Percentiles rank a stretch among this genome's conserved stretches.
Evolutionary conservation across 2,113 vertebrate species (phyloP).

Genomic region (Pardalotus punctatus): DNA sequence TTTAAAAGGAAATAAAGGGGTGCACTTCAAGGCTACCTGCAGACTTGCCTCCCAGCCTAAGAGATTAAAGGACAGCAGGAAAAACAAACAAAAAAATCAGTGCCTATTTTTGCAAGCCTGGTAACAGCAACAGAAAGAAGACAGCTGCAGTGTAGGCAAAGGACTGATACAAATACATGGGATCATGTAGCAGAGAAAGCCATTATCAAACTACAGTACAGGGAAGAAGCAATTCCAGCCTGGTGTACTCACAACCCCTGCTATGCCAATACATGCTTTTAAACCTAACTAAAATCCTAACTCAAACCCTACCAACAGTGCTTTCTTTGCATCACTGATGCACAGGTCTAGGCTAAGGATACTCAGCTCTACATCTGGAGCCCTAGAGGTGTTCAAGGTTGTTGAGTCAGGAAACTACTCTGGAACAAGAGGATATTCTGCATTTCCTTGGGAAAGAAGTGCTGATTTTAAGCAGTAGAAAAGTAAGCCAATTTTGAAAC

Average conservation of each 20-base stretch:
- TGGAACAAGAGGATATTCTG: neutral
- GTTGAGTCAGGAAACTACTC: neutral
- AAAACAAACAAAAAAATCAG: neutral
- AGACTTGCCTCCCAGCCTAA: neutral
- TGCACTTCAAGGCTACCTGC: neutral
- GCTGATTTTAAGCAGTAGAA: neutral
- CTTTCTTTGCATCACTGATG: neutral
- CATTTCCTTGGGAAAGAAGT: neutral
- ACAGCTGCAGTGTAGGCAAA: neutral
- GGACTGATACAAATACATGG: neutral
- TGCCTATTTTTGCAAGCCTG: neutral
- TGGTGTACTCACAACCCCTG: neutral
- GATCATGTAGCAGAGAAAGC: neutral
- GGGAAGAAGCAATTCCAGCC: neutral
- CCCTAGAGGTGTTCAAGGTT: fast-evolving
- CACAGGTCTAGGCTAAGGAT: neutral
- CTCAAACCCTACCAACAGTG: neutral
- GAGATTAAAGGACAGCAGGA: neutral
- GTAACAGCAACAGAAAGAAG: neutral
- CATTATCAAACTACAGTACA: neutral
- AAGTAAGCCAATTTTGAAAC: neutral
- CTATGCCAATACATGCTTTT: neutral
- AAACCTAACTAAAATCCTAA: neutral
- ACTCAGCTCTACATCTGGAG: neutral
- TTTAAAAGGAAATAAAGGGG: neutral